Percentiles rank a stretch among this genome's conserved stretches.
Conservation (phyloP, 2,113 vertebrate genomes). For the Amblyornis subalaris region DNA sequence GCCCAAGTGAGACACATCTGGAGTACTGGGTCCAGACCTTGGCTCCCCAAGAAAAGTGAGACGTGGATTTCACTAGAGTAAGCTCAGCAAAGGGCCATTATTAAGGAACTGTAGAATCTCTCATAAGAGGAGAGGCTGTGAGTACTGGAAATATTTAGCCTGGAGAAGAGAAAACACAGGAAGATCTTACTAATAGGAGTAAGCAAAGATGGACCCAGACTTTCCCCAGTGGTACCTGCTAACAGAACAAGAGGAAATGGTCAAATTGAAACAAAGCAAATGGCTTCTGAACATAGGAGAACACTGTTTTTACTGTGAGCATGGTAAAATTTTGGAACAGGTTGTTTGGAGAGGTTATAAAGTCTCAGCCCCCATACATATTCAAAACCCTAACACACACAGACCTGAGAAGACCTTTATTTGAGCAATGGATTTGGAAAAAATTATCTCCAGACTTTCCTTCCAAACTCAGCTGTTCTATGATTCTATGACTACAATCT, state of each 20-base stretch:
- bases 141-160: background rate
- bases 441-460: background rate
- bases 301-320: background rate
- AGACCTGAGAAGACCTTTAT: background rate
- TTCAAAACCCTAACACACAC: background rate
- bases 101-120: background rate
- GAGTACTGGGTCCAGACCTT: background rate
- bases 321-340: background rate
- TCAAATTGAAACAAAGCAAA: background rate
- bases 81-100: background rate
- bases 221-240: background rate
- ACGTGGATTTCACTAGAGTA: background rate
- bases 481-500: background rate
- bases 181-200: background rate
- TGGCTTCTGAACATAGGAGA: background rate
- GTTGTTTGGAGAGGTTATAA: background rate
- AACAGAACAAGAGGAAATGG: background rate
- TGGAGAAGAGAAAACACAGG: background rate
- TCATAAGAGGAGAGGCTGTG: background rate
- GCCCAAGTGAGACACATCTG: background rate
- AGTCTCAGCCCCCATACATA: accelerated
- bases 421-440: background rate
- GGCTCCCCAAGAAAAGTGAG: background rate
- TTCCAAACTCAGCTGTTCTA: background rate
- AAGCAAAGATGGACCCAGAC: background rate